Evolutionary conservation across 2,113 vertebrate genomes (phyloP), one percentile per base, ranked within the genome.

Genomic region (Atlantisia rogersi): DNA sequence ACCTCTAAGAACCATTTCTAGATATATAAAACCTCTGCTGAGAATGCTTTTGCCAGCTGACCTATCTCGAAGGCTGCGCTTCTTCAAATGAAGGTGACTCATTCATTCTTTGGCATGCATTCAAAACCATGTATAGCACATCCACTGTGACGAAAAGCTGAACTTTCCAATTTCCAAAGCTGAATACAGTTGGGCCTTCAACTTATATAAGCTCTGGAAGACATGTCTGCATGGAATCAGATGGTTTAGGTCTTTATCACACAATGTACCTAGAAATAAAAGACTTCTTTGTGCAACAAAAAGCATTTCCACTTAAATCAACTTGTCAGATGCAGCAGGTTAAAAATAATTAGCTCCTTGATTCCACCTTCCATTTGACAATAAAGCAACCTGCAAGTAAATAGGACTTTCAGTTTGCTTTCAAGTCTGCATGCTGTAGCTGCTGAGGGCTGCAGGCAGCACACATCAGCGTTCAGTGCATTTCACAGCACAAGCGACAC

Each of bases 181-280:
- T 69, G 39, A 92, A 95, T 82, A 88, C 74, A 63, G 69, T 95
- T 71, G 70, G 80, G 71, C 62, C 48, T 93, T 93, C 88, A 68
- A 95, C 60, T 88, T 92, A 89, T 60, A 95, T 12, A 92, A 86
- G 59, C 32, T 68, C 59, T 77, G 82, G 73, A 74, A 94, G 58
- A 92, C 40, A 76, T 12, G 59, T 77, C 82, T 89, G 62, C 88
- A 44, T 71, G 82, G 94, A 96, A 97, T 96, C 37, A 92, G 63
- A 88, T 81, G 35, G 48, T 83, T 96, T 78, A 84, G 74, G 52
- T 95, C 92, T 89, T 94, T 90, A 94, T 86, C 71, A 92, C 26
- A 92, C 31, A 79, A 90, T 80, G 76, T 82, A 96, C 78, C 52
- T 93, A 85, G 95, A 97, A 97, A 97, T 82, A 97, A 98, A 98